Evolutionary conservation across 2,113 vertebrate species (phyloP).

Genomic region (Corythaixoides concolor): DNA sequence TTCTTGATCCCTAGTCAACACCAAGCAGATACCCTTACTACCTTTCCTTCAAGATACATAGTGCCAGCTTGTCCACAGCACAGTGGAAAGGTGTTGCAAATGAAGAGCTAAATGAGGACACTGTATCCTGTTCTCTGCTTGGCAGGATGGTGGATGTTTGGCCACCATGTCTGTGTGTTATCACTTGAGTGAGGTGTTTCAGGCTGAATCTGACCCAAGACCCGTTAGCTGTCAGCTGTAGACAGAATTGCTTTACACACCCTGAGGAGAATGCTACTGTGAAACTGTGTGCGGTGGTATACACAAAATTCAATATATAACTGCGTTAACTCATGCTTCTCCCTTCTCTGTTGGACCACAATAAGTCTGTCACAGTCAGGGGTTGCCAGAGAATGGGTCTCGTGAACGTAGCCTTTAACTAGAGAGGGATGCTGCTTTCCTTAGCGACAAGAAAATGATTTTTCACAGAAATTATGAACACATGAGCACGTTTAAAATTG

Average conservation of each 20-base stretch:
- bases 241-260: background rate
- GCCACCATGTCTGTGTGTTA: background rate
- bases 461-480: background rate
- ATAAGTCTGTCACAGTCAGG: background rate
- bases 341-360: background rate
- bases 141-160: background rate
- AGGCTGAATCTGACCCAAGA: background rate
- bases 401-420: rapidly evolving
- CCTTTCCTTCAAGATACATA: background rate
- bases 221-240: rapidly evolving
- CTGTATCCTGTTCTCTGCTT: background rate
- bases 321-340: background rate
- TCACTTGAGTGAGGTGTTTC: rapidly evolving
- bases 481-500: background rate
- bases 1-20: background rate
- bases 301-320: background rate
- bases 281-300: background rate
- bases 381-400: background rate
- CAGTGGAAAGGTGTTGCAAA: background rate
- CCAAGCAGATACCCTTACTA: background rate
- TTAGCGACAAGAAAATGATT: rapidly evolving
- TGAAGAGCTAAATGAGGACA: rapidly evolving
- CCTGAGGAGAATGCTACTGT: background rate
- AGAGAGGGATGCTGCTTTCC: background rate
- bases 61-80: background rate